phyloP scores from a whole-genome alignment of 2,113 vertebrate genomes.

The Oncorhynchus keta region DNA sequence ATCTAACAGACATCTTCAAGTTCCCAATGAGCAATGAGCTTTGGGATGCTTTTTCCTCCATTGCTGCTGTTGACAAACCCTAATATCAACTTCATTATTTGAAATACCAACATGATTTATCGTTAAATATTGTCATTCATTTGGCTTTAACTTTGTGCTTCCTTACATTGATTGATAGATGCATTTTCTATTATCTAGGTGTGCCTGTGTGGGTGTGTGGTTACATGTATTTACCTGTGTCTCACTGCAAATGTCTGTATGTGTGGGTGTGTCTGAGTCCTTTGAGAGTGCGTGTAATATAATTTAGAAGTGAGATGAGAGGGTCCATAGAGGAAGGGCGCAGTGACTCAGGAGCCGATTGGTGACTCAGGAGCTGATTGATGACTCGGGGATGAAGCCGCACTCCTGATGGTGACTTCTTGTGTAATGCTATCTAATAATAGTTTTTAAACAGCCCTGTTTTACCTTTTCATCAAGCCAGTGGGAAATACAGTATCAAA shows the following conservation, averaged over 20 bases:
- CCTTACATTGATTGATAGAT: not conserved
- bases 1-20: no score
- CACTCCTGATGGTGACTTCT: slow-evolving; percentile 57
- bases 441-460: slow-evolving; percentile 69
- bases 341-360: slow-evolving; percentile 41
- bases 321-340: slow-evolving; percentile 41
- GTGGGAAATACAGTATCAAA: slow-evolving; percentile 46
- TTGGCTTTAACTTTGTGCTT: no score
- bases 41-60: no score
- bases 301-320: slow-evolving; percentile 46
- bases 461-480: slow-evolving; percentile 43
- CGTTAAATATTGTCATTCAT: no score
- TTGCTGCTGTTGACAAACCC: no score
- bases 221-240: not conserved
- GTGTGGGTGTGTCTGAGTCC: slow-evolving; percentile 46
- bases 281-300: slow-evolving; percentile 53
- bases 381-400: slow-evolving; percentile 57
- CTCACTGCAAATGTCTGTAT: slow-evolving; percentile 20
- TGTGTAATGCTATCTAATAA: slow-evolving; percentile 73
- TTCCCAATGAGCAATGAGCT: no score
- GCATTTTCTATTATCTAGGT: not conserved
- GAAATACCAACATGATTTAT: no score
- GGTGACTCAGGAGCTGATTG: slow-evolving; percentile 41
- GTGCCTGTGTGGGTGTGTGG: not conserved
- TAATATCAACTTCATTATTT: no score